Base-by-base conservation (phyloP, 2,797 vertebrate genomes). In the Atherinosoma microstoma region DNA sequence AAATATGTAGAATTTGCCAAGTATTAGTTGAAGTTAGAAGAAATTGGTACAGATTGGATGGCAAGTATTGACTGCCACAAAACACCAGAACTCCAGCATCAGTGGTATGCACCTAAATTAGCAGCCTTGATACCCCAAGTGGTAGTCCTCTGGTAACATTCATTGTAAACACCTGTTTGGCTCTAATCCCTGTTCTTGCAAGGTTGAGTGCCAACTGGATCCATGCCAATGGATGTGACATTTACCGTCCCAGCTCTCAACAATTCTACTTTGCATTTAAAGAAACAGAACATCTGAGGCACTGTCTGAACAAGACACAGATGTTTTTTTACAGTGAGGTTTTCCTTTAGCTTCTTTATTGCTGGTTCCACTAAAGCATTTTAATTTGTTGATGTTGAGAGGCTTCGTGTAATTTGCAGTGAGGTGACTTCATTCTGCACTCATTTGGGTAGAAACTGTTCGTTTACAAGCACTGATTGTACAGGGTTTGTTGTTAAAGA, bases 331-430 rank as follows among this genome's bases (percentile, higher is more conserved):
- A 69, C 34, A 58, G 36, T 42, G 22, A 58, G 22, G 13, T 53
- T 86, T 76, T 62, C 62, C 32, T 79, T 64, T 32, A 58, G 57
- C 56, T 67, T 73, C 58, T 79, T 80, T 67, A 70, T 59, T 58
- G 36, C 47, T n/a, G 54, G 58, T 75, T 63, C 79, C 66, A 70
- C 67, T 64, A 73, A 83, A 32, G 30, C 70, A 78, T 74, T 87
- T 83, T 73, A 54, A 80, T 78, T 85, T 90, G 84, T 85, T 89
- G 79, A 78, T 71, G 65, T 83, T 84, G 65, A 87, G 78, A 13
- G 65, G 74, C 69, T 82, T 67, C 70, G 45, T 86, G 80, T 86
- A 78, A 84, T 90, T 83, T 70, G 40, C 64, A 67, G 58, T 24
- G 59, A 58, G 36, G 73, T 89, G 83, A 91, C 75, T 80, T 91